phyloP scores from a whole-genome alignment of 2,113 vertebrate genomes.

The Polyodon spathula region DNA sequence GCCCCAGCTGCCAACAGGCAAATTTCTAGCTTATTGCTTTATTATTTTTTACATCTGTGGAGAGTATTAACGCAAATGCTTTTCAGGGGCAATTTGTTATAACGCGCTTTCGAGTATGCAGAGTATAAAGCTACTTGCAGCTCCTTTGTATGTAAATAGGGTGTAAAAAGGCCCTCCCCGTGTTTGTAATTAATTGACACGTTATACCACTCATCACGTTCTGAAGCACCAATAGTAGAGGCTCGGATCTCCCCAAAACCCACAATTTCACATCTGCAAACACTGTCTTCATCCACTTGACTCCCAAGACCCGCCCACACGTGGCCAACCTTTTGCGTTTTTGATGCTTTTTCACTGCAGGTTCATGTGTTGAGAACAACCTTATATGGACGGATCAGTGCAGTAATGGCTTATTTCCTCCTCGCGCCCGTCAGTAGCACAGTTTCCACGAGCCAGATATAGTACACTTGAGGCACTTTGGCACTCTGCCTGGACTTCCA shows the following conservation, averaged over 20 bases:
- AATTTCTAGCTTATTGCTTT: conserved; percentile 30
- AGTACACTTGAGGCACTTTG: conserved; percentile 69
- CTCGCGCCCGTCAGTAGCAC: conserved; percentile 72
- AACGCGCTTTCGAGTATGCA: conserved; percentile 67
- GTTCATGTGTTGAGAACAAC: conserved; percentile 96
- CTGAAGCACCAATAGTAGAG: conserved; percentile 94
- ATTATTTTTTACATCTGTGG: conserved; percentile 27
- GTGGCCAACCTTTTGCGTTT: conserved; percentile 98
- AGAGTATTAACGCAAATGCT: conserved; percentile 35
- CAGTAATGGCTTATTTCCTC: conserved; percentile 92
- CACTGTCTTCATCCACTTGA: conserved; percentile 99
- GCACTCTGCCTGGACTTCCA: conserved; percentile 85
- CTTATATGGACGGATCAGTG: conserved; percentile 91
- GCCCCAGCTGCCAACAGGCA: conserved; percentile 28
- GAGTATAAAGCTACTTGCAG: conserved; percentile 70
- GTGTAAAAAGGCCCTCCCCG: conserved; percentile 78
- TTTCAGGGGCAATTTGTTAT: conserved; percentile 62
- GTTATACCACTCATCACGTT: conserved; percentile 98
- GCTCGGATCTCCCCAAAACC: conserved; percentile 96
- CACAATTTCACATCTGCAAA: conserved; percentile 99
- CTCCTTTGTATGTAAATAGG: conserved; percentile 98
- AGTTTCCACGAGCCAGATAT: conserved; percentile 70
- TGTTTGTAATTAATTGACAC: conserved; percentile 99
- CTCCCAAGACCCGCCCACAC: conserved; percentile 99
- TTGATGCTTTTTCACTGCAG: conserved; percentile 94